These are phyloP conservation scores for Amphipoea lucens DNA, from an alignment of 2,888 invertebrate species.

Conservation along the genomic window DNA sequence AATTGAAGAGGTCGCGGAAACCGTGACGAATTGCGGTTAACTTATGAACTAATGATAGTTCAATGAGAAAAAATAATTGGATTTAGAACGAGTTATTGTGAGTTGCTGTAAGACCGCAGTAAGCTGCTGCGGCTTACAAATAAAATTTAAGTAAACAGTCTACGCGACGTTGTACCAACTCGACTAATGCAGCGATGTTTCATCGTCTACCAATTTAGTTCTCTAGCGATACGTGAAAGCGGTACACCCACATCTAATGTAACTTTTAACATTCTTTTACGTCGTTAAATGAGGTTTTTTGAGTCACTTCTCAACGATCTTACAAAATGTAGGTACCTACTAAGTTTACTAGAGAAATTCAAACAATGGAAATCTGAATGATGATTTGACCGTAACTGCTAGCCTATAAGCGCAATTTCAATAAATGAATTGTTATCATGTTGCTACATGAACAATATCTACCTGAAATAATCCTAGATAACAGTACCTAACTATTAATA, in stretches of 20 bases:
- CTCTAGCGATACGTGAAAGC: slow-evolving; percentile 48
- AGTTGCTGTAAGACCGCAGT: neutral
- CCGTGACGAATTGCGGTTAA: slow-evolving; percentile 47
- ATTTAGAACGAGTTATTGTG: slow-evolving; percentile 14
- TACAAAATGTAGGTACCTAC: neutral
- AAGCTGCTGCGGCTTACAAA: neutral
- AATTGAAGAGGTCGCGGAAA: slow-evolving; percentile 62
- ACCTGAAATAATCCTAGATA: slow-evolving; percentile 9
- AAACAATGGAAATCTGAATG: slow-evolving; percentile 3
- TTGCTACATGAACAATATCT: neutral
- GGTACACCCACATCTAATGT: slow-evolving; percentile 29
- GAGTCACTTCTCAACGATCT: neutral
- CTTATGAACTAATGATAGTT: slow-evolving; percentile 27
- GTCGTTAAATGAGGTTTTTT: slow-evolving; percentile 18
- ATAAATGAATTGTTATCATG: neutral
- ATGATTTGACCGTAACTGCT: neutral
- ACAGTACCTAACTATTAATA: neutral
- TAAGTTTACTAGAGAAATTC: neutral
- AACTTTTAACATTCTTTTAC: slow-evolving; percentile 24
- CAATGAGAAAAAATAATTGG: slow-evolving; percentile 40
- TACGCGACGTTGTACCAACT: slow-evolving; percentile 5
- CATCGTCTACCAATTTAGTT: slow-evolving; percentile 33
- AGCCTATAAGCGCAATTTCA: neutral
- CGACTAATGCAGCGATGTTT: slow-evolving; percentile 30
- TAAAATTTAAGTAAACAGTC: slow-evolving; percentile 25